phyloP scores from a whole-genome alignment of 2,113 vertebrate genomes.

The Oryzias woworae region DNA sequence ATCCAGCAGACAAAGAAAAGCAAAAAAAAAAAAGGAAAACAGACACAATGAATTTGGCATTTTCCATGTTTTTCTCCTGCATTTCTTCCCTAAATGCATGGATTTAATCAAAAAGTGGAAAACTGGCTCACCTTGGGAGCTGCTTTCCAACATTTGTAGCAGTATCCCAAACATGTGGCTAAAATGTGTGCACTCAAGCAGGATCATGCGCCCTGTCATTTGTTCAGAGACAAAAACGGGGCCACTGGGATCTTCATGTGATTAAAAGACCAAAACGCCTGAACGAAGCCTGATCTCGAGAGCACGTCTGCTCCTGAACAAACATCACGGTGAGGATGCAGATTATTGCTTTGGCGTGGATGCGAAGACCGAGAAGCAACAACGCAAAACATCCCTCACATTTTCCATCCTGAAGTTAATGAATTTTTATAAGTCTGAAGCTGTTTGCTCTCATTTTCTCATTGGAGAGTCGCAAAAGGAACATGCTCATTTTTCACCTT shows the following conservation, averaged over 20 bases:
- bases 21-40: constrained; percentile 3
- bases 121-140: constrained; percentile 38
- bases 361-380: constrained; percentile 33
- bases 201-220: constrained; percentile 5
- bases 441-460: constrained; percentile 49
- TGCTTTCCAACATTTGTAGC: constrained; percentile 30
- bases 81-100: constrained; percentile 61
- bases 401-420: constrained; percentile 66
- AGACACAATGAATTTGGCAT: constrained; percentile 35
- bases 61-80: constrained; percentile 45
- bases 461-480: constrained; percentile 37
- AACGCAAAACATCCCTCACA: constrained; percentile 48
- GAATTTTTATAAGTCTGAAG: constrained; percentile 58
- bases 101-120: constrained; percentile 61
- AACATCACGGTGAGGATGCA: constrained; percentile 52
- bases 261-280: not conserved
- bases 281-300: constrained; percentile 17
- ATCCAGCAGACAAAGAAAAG: not conserved
- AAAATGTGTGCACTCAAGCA: constrained; percentile 27
- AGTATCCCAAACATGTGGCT: constrained; percentile 39
- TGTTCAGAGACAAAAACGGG: constrained; percentile 8
- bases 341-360: constrained; percentile 49
- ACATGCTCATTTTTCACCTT: constrained; percentile 48
- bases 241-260: constrained; percentile 5
- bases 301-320: constrained; percentile 59